Conservation (phyloP, 2,113 vertebrate species). For the Platichthys flesus region DNA sequence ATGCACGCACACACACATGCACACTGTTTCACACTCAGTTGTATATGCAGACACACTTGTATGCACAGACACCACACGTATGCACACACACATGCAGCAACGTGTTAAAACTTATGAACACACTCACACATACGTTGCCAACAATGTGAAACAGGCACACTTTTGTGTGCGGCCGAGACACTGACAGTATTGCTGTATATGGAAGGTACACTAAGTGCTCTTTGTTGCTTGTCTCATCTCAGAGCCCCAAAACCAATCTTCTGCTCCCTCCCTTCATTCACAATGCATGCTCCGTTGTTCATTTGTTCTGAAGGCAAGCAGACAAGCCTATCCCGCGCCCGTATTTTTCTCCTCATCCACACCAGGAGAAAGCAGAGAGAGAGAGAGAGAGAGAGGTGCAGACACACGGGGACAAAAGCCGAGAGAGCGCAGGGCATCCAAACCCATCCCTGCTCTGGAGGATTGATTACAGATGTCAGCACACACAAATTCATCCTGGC, state of each 20-base stretch:
- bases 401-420: conserved; percentile 38
- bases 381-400: conserved; percentile 34
- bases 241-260: conserved; percentile 62
- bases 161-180: conserved; percentile 45
- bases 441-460: conserved; percentile 31
- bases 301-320: conserved; percentile 59
- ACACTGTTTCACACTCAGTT: conserved; percentile 20
- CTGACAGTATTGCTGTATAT: conserved; percentile 43
- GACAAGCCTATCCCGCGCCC: conserved; percentile 48
- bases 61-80: conserved; percentile 14
- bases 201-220: conserved; percentile 67
- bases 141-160: conserved; percentile 40
- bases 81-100: conserved; percentile 1
- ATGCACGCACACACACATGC: conserved; percentile 53
- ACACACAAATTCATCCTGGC: conserved; percentile 27
- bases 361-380: conserved; percentile 26
- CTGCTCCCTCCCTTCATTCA: conserved; percentile 64
- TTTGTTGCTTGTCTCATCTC: conserved; percentile 63
- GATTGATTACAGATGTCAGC: conserved; percentile 67
- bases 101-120: conserved; percentile 18
- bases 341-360: conserved; percentile 57
- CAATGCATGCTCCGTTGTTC: conserved; percentile 65
- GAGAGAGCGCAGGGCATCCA: conserved; percentile 41
- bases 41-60: conserved; percentile 23
- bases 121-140: conserved; percentile 4